Evolutionary conservation across 1,140 invertebrate species (phyloP).

Genomic region (Holcopasites calliopsidis): DNA sequence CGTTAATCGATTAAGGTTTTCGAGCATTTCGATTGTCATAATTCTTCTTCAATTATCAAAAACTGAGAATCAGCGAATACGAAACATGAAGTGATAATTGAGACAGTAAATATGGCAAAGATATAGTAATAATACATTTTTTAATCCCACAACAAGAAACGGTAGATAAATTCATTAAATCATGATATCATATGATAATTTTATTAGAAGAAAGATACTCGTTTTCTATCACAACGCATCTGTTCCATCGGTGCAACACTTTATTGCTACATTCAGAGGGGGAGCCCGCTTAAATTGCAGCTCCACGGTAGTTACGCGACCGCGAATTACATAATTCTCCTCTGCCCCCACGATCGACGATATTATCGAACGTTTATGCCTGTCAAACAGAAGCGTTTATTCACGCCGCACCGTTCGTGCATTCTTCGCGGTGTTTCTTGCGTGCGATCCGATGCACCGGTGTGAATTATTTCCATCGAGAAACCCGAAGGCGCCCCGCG

Average conservation of each 20-base stretch:
- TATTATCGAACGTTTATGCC: slow-evolving; percentile 26
- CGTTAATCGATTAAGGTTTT: too few species aligned
- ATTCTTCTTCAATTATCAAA: too few species aligned
- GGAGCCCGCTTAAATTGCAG: background rate
- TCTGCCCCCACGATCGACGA: slow-evolving; percentile 13
- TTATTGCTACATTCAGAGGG: background rate
- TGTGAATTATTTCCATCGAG: slow-evolving; percentile 22
- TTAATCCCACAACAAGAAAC: too few species aligned
- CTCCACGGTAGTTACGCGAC: background rate
- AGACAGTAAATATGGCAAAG: too few species aligned
- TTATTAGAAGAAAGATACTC: background rate
- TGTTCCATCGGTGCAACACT: background rate
- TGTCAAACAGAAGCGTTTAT: slow-evolving; percentile 44
- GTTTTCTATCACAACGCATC: background rate
- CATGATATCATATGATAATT: too few species aligned
- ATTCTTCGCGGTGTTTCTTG: background rate
- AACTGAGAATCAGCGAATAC: too few species aligned
- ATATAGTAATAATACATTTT: too few species aligned
- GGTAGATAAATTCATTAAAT: too few species aligned
- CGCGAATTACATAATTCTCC: slow-evolving; percentile 9
- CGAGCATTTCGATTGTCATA: too few species aligned
- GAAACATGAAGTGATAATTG: too few species aligned
- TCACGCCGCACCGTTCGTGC: slow-evolving; percentile 25
- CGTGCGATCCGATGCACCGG: background rate
- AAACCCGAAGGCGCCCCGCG: slow-evolving; percentile 19